Percentiles rank a stretch among this genome's conserved stretches.
phyloP scores from a whole-genome alignment of 2,888 invertebrate genomes.

The Rhagonycha fulva region DNA sequence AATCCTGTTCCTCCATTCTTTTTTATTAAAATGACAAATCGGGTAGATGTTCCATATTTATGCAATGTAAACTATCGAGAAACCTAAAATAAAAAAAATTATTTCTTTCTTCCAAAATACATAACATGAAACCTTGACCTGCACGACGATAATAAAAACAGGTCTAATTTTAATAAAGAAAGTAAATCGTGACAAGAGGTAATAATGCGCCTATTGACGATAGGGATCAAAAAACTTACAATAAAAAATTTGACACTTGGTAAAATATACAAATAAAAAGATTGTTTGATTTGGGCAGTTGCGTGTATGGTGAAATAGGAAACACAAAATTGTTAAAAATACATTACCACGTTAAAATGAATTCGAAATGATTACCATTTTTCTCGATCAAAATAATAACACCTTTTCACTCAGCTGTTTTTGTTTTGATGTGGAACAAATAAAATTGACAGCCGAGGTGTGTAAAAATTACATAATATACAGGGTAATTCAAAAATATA shows the following conservation, averaged over 20 bases:
- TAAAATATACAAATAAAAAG: slow-evolving; percentile 8
- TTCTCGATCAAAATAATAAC: slow-evolving; percentile 10
- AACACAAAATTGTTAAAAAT: not conserved
- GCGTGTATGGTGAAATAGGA: not conserved
- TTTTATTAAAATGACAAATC: slow-evolving; percentile 1
- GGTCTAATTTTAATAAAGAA: slow-evolving; percentile 1
- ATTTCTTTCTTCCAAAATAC: not conserved
- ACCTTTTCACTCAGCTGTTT: slow-evolving; percentile 32
- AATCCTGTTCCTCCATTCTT: slow-evolving; percentile 57
- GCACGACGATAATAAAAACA: slow-evolving; percentile 6
- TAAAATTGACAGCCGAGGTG: not conserved
- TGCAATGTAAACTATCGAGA: not conserved
- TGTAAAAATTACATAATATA: not conserved
- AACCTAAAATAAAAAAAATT: not conserved
- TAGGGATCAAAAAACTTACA: slow-evolving; percentile 16
- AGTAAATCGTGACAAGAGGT: slow-evolving; percentile 20
- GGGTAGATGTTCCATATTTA: not conserved
- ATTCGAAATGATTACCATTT: not conserved
- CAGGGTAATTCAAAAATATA: too few species aligned
- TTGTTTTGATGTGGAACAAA: slow-evolving; percentile 30
- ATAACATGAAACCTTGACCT: slow-evolving; percentile 13
- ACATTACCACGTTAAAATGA: not conserved
- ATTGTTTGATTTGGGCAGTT: not conserved
- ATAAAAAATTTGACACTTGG: slow-evolving; percentile 30
- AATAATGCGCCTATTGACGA: slow-evolving; percentile 15